Evolutionary conservation across 2,113 vertebrate genomes (phyloP), one percentile per base, ranked within the genome.

Genomic region (Cavia porcellus): DNA sequence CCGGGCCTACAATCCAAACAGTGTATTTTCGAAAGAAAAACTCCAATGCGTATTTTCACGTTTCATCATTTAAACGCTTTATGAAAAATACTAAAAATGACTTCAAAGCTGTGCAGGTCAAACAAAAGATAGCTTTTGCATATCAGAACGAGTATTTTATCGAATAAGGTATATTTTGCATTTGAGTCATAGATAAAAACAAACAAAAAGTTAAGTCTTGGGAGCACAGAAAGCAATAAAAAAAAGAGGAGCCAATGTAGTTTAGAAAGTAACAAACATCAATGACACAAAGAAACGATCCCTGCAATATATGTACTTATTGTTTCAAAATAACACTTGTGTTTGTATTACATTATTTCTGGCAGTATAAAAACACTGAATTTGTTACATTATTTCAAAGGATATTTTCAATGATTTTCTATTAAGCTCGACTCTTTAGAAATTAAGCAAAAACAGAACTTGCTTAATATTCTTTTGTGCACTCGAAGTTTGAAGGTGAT

Each of bases 261-360:
- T 74, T 72, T 77, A 93, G 14, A 20, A 57, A 62, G 11, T 61
- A 12, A 4, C 10, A 66, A 94, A 92, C 66, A 90, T n/a, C 11
- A 90, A 84, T 85, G 24, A 8, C 45, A 50, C 64, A 90, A 86
- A 77, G 59, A 95, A 77, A 25, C 47, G 30, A 45, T 35, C 15
- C 1, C 24, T 88, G 5, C 30, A 88, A 79, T 66, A 93, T 87
- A 38, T 85, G 4, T 86, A 22, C 5, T 20, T 74, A 72, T 5
- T 92, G 4, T 84, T 97, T 95, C 79, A 57, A 94, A 96, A 86
- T 92, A 88, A 96, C 84, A 80, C 35, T 88, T 87, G 3, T 82
- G 15, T 75, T 89, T 91, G 3, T 81, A 84, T 57, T 62, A 11
- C 52, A 15, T 66, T 92, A 86, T 90, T 81, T 96, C 35, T 64